Conservation (phyloP, 2,113 vertebrate genomes). For the Chroicocephalus ridibundus region DNA sequence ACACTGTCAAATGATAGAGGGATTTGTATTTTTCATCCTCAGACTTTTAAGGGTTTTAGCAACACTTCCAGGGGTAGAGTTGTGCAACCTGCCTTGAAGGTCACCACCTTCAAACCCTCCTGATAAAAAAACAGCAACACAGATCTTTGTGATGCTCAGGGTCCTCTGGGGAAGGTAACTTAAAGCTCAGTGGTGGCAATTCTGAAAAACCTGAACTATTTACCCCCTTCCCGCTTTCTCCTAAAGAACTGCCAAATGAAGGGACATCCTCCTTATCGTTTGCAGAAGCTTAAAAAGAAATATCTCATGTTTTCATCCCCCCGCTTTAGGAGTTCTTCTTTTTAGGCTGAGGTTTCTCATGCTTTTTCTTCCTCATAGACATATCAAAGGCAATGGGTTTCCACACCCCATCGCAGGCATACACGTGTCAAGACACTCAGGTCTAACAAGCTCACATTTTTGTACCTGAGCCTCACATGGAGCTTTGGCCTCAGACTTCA, state of each 20-base stretch:
- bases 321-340: background rate
- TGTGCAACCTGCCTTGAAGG: background rate
- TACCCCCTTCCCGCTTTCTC: background rate
- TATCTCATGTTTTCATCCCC: background rate
- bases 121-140: background rate
- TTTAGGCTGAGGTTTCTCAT: background rate
- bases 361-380: background rate
- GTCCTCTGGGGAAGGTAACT: background rate
- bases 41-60: background rate
- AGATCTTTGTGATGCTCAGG: background rate
- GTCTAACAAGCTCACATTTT: background rate
- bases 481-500: background rate
- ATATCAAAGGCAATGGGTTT: background rate
- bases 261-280: background rate
- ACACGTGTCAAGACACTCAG: background rate
- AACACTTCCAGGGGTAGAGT: background rate
- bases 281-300: background rate
- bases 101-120: background rate
- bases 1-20: background rate
- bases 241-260: background rate
- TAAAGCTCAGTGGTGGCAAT: background rate
- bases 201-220: background rate
- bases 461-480: background rate
- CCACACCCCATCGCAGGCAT: accelerated
- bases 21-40: background rate